phyloP scores from a whole-genome alignment of 2,113 vertebrate species.

The Thomomys bottae region DNA sequence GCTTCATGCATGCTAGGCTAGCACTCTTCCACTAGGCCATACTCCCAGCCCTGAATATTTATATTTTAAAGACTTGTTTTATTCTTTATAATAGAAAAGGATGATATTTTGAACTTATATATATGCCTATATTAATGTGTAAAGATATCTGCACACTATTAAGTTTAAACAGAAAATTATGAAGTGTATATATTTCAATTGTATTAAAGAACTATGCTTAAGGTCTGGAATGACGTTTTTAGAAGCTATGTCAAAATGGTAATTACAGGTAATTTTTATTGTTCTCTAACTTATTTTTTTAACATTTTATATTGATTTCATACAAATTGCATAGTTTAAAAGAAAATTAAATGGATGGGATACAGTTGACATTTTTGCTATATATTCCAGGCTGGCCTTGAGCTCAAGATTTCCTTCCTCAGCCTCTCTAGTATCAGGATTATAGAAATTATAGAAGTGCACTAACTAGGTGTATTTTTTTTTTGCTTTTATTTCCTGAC shows the following conservation, averaged over 20 bases:
- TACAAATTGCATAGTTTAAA: constrained; percentile 2
- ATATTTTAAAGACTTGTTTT: neutral
- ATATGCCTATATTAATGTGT: constrained; percentile 19
- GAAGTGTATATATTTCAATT: neutral
- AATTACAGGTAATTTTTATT: constrained; percentile 1
- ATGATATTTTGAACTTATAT: constrained; percentile 16
- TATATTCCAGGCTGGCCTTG: neutral
- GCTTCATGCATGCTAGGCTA: no score
- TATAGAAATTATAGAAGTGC: neutral
- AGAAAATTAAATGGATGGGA: neutral
- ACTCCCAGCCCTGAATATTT: no score
- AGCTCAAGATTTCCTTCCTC: neutral
- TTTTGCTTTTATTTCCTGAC: neutral
- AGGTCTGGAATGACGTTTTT: neutral
- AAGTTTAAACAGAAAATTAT: neutral
- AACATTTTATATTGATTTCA: neutral
- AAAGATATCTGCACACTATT: neutral
- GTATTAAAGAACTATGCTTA: neutral
- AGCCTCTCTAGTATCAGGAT: neutral
- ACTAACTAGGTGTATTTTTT: neutral
- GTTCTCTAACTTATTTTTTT: neutral
- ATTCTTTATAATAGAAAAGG: neutral
- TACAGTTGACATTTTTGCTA: neutral
- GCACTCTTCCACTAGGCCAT: no score
- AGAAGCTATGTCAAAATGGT: neutral